phyloP scores from a whole-genome alignment of 2,888 invertebrate species.

The Pemphredon lugubris region DNA sequence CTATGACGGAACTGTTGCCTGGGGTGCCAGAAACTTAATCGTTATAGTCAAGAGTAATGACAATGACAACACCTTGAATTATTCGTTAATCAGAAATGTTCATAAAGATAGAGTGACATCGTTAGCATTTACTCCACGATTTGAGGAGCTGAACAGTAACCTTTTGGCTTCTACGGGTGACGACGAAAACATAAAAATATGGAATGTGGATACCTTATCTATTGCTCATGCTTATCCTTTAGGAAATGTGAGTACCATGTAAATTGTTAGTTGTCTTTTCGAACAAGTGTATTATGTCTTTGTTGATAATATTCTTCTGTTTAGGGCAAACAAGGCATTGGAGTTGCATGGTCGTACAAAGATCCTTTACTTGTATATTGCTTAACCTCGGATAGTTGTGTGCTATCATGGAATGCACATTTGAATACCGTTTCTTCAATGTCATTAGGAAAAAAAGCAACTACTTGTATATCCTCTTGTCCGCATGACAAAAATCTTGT shows the following conservation, averaged over 20 bases:
- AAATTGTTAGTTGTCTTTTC: conserved; percentile 38
- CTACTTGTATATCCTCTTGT: conserved; percentile 83
- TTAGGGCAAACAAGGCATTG: conserved; percentile 76
- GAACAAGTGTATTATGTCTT: too few relatives aligned
- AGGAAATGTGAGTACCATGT: conserved; percentile 81
- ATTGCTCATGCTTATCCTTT: conserved; percentile 78
- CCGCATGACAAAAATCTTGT: conserved; percentile 83
- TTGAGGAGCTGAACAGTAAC: conserved; percentile 77
- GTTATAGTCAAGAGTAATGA: conserved; percentile 81
- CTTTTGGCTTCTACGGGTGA: conserved; percentile 83
- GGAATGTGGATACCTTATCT: conserved; percentile 82
- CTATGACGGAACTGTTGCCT: conserved; percentile 83
- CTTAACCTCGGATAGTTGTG: conserved; percentile 80
- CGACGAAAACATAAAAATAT: conserved; percentile 86
- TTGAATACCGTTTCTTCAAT: conserved; percentile 72
- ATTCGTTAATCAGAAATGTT: conserved; percentile 75
- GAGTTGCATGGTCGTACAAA: conserved; percentile 80
- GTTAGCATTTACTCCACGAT: conserved; percentile 82
- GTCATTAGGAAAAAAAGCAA: conserved; percentile 80
- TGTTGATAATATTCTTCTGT: not conserved
- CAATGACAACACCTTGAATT: conserved; percentile 70
- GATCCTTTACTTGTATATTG: conserved; percentile 80
- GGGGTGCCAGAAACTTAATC: conserved; percentile 83
- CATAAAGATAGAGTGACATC: conserved; percentile 82
- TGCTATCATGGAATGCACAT: conserved; percentile 82